A percentile compares a stretch with the other conserved stretches of the same genome.
Evolutionary conservation across 2,113 vertebrate genomes (phyloP).

Genomic region (Hyla sarda): DNA sequence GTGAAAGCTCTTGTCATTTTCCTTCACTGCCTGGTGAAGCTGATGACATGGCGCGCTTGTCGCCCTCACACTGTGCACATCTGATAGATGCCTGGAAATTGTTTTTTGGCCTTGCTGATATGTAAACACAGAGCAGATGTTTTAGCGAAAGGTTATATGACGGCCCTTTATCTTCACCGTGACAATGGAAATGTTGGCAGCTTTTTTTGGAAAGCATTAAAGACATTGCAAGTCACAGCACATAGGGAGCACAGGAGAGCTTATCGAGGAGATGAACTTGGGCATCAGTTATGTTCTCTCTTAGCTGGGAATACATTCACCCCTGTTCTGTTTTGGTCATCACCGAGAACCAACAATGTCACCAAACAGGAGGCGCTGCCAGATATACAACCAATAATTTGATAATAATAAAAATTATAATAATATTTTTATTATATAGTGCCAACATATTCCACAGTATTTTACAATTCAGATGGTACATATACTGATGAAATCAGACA

Average conservation of each 20-base stretch:
- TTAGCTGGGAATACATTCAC: not conserved
- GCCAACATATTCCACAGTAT: too few species aligned
- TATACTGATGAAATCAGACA: too few species aligned
- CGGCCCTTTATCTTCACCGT: constrained; percentile 8
- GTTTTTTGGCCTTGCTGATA: constrained; percentile 35
- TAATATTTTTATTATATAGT: too few species aligned
- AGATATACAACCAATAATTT: not conserved
- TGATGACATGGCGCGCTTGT: constrained; percentile 3
- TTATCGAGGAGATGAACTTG: not conserved
- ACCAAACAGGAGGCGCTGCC: not conserved
- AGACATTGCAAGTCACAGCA: not conserved
- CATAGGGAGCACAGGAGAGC: not conserved
- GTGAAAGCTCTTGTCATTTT: not conserved
- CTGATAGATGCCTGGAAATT: constrained; percentile 36
- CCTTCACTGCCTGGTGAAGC: not conserved
- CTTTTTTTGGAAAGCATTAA: constrained; percentile 23
- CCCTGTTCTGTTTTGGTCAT: not conserved
- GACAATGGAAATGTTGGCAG: constrained; percentile 38
- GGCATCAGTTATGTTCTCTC: not conserved
- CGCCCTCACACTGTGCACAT: constrained; percentile 20
- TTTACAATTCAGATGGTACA: too few species aligned
- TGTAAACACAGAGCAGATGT: constrained; percentile 49
- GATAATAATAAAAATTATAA: too few species aligned
- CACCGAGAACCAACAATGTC: not conserved
- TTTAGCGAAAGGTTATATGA: constrained; percentile 29